Evolutionary conservation across 2,113 vertebrate species (phyloP), one percentile per base, ranked within the genome.

Genomic region (Corydoras sp.): DNA sequence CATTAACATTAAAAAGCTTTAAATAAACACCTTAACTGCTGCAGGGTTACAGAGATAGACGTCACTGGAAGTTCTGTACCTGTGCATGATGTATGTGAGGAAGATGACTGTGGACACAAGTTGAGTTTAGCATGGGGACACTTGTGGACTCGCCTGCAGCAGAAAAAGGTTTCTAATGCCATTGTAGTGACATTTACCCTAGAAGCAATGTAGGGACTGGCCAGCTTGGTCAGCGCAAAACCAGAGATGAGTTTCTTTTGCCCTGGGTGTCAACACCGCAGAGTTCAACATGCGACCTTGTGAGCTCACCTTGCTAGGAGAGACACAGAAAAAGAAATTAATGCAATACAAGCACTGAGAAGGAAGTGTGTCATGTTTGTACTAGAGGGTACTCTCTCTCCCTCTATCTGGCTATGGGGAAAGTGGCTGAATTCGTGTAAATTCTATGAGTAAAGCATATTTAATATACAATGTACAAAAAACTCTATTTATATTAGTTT

Each of bases 221-320:
- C 73, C 74, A 65, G 76, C 74, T 74, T 75, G 77, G 69, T 77
- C 66, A 24, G 76, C 77, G 80, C 82, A 82, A 73, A 77, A 85
- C 79, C 71, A 67, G 54, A 69, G 72, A 77, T 81, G 58, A 82
- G 77, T 70, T 32, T 81, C 80, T 79, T 77, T 83, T 81, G 79
- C 83, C 83, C 74, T 76, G 61, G 58, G 78, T 89, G 89, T 88
- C 89, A 89, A 83, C 85, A 82, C 79, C 66, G 78, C 85, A 88
- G 83, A 89, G 83, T 85, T 88, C 85, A 90, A 72, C 56, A 2
- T 5, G 69, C 81, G 88, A 81, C 89, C 89, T 91, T 89, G 87
- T 76, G 78, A 84, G 80, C 86, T 91, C 88, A 91, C 89, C 89
- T 91, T 91, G 88, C 87, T 90, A 78, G 80, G 69, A 89, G 88